A percentile compares a stretch with the other conserved stretches of the same genome.
These are phyloP conservation scores for Dipodomys stephensi DNA, from an alignment of 2,113 vertebrate species.

Conservation along the genomic window DNA sequence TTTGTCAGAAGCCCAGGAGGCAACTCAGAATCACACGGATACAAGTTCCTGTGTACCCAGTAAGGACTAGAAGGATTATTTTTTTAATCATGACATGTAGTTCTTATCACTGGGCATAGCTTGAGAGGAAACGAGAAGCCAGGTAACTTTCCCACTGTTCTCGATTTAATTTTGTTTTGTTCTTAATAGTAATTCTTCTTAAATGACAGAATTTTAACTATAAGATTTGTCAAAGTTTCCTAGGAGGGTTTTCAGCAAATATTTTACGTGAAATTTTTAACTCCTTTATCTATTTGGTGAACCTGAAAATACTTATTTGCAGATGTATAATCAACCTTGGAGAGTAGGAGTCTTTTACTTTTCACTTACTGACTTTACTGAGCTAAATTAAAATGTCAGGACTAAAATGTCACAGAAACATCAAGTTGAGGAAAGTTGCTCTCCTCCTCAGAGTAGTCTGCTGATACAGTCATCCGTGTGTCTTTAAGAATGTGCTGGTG, in stretches of 20 bases:
- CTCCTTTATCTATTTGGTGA: conserved; percentile 6
- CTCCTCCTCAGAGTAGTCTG: not conserved
- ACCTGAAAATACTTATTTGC: conserved; percentile 23
- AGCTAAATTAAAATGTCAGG: conserved; percentile 70
- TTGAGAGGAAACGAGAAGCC: not conserved
- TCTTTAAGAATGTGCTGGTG: conserved; percentile 26
- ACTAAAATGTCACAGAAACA: conserved; percentile 70
- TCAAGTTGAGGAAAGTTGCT: conserved; percentile 42
- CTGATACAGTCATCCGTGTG: not conserved
- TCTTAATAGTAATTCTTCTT: conserved; percentile 45
- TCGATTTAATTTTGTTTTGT: conserved; percentile 49
- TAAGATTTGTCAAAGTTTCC: conserved; percentile 19
- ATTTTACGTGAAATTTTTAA: conserved; percentile 49
- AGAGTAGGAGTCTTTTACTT: conserved; percentile 47
- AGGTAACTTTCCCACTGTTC: not conserved
- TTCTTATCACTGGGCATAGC: not conserved
- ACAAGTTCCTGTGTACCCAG: not conserved
- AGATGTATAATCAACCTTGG: not conserved
- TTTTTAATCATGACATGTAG: not conserved
- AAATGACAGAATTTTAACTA: conserved; percentile 52
- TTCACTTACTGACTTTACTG: conserved; percentile 59
- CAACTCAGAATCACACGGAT: conserved; percentile 20
- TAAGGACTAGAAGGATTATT: not conserved
- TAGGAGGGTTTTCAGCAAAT: conserved; percentile 1
- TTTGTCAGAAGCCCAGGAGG: not conserved